Evolutionary conservation across 2,888 invertebrate genomes (phyloP).

Genomic region (Volucella bombylans): DNA sequence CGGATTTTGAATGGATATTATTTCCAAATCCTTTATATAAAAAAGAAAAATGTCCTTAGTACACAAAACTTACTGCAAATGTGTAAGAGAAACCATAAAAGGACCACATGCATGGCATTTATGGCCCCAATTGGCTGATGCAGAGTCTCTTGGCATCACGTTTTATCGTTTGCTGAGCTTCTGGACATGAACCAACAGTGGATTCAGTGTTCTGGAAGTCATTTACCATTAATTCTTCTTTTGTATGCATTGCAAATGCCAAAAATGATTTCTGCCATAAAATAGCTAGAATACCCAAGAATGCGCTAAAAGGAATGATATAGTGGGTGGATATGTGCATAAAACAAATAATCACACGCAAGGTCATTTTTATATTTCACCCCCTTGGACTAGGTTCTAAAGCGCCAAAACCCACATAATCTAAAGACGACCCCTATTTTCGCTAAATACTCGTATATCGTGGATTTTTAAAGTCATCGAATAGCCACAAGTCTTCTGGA

Average conservation of each 20-base stretch:
- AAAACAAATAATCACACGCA: conserved; percentile 52
- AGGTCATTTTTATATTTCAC: conserved; percentile 56
- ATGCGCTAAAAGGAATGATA: background rate
- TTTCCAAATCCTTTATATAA: background rate
- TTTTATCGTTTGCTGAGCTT: conserved; percentile 23
- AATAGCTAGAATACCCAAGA: conserved; percentile 13
- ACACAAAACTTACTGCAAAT: conserved; percentile 22
- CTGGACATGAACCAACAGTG: conserved; percentile 55
- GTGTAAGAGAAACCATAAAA: conserved; percentile 47
- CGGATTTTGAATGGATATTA: conserved; percentile 5
- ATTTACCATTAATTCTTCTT: conserved; percentile 22
- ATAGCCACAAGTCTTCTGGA: conserved; percentile 49
- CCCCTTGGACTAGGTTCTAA: conserved; percentile 4
- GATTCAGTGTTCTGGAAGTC: conserved; percentile 1
- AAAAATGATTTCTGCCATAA: conserved; percentile 25
- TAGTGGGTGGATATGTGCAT: background rate
- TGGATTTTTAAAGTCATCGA: conserved; percentile 43
- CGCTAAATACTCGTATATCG: conserved; percentile 47
- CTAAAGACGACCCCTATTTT: conserved; percentile 33
- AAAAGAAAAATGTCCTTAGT: background rate
- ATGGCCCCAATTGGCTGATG: conserved; percentile 54
- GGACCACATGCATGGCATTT: conserved; percentile 35
- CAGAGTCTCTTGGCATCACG: conserved; percentile 55
- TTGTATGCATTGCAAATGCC: conserved; percentile 48
- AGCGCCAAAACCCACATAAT: conserved; percentile 58